phyloP scores from a whole-genome alignment of 2,888 invertebrate species.

The Hypolimnas misippus region DNA sequence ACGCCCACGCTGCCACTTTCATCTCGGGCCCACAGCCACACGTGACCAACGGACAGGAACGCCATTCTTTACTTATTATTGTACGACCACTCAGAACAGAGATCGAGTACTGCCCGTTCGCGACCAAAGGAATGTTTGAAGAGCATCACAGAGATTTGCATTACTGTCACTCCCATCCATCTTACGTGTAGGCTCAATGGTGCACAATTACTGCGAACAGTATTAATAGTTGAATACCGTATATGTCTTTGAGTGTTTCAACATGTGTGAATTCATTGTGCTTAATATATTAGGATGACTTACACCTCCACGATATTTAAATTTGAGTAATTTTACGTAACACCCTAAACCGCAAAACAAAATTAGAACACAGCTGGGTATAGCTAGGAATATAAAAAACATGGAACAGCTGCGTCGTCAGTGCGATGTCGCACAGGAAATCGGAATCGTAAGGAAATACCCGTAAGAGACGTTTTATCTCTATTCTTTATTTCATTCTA shows the following conservation, averaged over 20 bases:
- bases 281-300: too few relatives aligned
- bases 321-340: conserved; percentile 21
- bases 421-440: conserved; percentile 27
- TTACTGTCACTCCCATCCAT: conserved; percentile 64
- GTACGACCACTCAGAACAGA: conserved; percentile 53
- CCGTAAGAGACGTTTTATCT: conserved; percentile 10
- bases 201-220: conserved; percentile 45
- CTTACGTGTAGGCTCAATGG: conserved; percentile 54
- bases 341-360: conserved; percentile 20
- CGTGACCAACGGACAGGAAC: conserved; percentile 67
- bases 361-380: conserved; percentile 37
- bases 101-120: conserved; percentile 55
- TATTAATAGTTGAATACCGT: conserved; percentile 48
- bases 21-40: conserved; percentile 69
- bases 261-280: conserved; percentile 29
- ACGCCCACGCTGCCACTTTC: conserved; percentile 79
- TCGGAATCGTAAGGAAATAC: conserved; percentile 17
- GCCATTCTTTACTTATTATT: conserved; percentile 63
- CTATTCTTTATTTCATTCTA: neutral
- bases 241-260: conserved; percentile 38
- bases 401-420: conserved; percentile 29
- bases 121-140: conserved; percentile 55
- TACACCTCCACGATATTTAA: too few relatives aligned
- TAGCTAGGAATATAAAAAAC: conserved; percentile 26
- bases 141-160: conserved; percentile 64